A percentile compares a stretch with the other conserved stretches of the same genome.
These are phyloP conservation scores for Perognathus longimembris DNA, from an alignment of 2,113 vertebrate genomes.

Conservation along the genomic window DNA sequence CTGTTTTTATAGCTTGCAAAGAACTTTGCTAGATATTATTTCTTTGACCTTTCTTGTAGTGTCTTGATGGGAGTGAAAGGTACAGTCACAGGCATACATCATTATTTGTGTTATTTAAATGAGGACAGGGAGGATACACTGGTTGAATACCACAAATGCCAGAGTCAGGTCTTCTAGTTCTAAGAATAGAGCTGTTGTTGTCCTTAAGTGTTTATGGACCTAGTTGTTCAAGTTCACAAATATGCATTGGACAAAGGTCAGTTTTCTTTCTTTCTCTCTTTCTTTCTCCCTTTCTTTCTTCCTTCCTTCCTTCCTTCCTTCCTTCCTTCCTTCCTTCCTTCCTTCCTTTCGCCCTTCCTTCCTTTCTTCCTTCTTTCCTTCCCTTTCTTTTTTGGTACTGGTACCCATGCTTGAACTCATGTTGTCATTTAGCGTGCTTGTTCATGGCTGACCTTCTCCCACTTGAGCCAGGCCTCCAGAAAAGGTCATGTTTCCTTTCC, in stretches of 20 bases:
- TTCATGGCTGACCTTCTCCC: no score
- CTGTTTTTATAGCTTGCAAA: constrained; percentile 43
- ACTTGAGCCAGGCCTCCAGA: no score
- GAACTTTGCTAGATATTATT: constrained; percentile 46
- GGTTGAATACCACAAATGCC: background rate
- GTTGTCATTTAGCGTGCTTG: no score
- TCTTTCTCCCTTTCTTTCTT: no score
- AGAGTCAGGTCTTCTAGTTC: background rate
- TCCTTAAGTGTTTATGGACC: background rate
- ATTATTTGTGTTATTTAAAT: constrained; percentile 22
- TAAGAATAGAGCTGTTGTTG: background rate
- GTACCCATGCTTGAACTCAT: no score
- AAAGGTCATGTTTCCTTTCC: no score
- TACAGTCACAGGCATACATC: background rate
- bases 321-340: no score
- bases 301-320: no score
- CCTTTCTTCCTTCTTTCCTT: no score
- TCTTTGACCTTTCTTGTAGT: constrained; percentile 51
- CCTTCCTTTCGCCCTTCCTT: no score
- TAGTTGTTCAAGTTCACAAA: constrained; percentile 40
- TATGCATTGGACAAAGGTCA: background rate
- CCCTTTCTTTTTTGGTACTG: no score
- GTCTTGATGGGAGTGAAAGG: background rate
- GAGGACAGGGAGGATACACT: background rate
- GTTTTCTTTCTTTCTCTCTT: background rate